Percentiles rank a stretch among this genome's conserved stretches.
Conservation (phyloP, 2,888 invertebrate species). For the Scaptomyza cyrtandrae region DNA sequence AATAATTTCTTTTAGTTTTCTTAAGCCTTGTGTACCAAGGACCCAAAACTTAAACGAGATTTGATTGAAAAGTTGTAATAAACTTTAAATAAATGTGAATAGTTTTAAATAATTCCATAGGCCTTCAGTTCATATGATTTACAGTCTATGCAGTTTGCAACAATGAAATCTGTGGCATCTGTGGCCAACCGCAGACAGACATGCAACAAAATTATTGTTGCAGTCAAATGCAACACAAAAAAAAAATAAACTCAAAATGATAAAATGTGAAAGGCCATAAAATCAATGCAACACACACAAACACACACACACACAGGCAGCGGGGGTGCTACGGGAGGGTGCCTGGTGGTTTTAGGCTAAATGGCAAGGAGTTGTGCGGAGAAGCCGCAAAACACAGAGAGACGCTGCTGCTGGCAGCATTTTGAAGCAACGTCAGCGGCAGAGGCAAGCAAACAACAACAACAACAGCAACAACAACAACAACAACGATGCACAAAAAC, state of each 20-base stretch:
- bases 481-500: constrained; percentile 26
- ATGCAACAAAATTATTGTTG: constrained; percentile 63
- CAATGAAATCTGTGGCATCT: constrained; percentile 52
- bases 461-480: constrained; percentile 19
- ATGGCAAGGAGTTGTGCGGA: neutral
- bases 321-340: no score
- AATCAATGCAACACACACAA: constrained; percentile 65
- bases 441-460: constrained; percentile 23
- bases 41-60: no score
- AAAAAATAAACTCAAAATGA: constrained; percentile 29
- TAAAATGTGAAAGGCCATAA: constrained; percentile 62
- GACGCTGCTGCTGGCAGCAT: constrained; percentile 38
- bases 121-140: constrained; percentile 16
- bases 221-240: constrained; percentile 33
- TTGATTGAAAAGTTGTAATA: neutral
- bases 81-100: neutral
- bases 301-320: constrained; percentile 12
- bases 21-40: no score
- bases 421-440: constrained; percentile 50
- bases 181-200: constrained; percentile 65
- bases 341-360: neutral
- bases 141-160: neutral
- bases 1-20: no score
- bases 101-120: neutral
- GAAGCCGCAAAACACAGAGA: constrained; percentile 32